A percentile compares a stretch with the other conserved stretches of the same genome.
phyloP scores from a whole-genome alignment of 1,140 invertebrate genomes.

The Centruroides vittatus region DNA sequence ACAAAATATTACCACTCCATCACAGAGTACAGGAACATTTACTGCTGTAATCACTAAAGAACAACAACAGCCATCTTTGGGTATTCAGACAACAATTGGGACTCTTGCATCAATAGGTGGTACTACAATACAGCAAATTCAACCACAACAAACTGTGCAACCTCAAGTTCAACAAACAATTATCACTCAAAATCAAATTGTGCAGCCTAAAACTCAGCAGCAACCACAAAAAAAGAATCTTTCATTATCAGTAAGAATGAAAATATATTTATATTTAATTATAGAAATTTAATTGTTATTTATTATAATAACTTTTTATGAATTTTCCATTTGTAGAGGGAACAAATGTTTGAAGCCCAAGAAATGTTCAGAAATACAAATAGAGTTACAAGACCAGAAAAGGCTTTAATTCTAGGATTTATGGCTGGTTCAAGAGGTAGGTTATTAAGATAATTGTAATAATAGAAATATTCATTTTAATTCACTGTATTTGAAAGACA shows the following conservation, averaged over 20 bases:
- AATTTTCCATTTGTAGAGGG: slow-evolving; percentile 39
- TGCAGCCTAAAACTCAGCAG: slow-evolving; percentile 8
- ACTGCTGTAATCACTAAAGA: too few relatives aligned
- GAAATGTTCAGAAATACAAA: slow-evolving; percentile 95
- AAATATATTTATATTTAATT: not conserved
- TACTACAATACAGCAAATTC: slow-evolving; percentile 1
- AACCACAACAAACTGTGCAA: slow-evolving; percentile 9
- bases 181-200: not conserved
- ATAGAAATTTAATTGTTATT: not conserved
- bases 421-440: slow-evolving; percentile 88
- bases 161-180: not conserved
- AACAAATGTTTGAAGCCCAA: slow-evolving; percentile 92
- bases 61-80: too few relatives aligned
- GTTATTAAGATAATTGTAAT: not conserved
- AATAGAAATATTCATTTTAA: too few relatives aligned
- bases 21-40: not conserved
- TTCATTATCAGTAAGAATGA: slow-evolving; percentile 31
- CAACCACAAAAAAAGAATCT: slow-evolving; percentile 39
- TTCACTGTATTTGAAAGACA: too few relatives aligned
- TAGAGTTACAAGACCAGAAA: slow-evolving; percentile 86
- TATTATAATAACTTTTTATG: not conserved
- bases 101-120: slow-evolving; percentile 2
- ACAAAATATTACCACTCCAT: not conserved
- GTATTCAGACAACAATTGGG: slow-evolving; percentile 1
- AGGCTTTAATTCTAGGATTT: slow-evolving; percentile 91